These are phyloP conservation scores for Gobionotothen gibberifrons DNA, from an alignment of 2,797 vertebrate species.

Conservation along the genomic window DNA sequence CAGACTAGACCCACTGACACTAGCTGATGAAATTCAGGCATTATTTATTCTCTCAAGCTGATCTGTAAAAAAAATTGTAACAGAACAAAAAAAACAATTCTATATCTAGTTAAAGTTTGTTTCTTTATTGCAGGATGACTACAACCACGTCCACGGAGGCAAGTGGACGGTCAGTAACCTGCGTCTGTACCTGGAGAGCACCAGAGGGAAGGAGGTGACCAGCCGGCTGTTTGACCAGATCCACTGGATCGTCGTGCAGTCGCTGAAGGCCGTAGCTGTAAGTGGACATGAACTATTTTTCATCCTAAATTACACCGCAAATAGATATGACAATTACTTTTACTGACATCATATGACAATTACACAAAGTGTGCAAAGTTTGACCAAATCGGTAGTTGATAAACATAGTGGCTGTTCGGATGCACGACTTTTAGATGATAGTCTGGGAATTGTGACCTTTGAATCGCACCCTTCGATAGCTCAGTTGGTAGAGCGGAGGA, in stretches of 20 bases:
- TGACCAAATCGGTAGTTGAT: not conserved
- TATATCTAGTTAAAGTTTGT: slow-evolving; percentile 26
- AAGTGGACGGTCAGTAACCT: slow-evolving; percentile 98
- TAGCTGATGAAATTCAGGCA: not conserved
- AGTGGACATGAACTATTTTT: slow-evolving; percentile 66
- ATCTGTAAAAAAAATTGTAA: not conserved
- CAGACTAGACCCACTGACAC: slow-evolving; percentile 4
- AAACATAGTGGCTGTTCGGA: slow-evolving; percentile 4
- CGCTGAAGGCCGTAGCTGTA: slow-evolving; percentile 95
- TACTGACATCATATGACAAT: not conserved
- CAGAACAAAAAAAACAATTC: not conserved
- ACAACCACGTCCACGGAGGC: slow-evolving; percentile 97
- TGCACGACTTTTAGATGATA: too few species aligned
- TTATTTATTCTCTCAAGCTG: not conserved
- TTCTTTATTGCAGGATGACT: slow-evolving; percentile 89
- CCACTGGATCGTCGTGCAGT: slow-evolving; percentile 98
- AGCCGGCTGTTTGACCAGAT: slow-evolving; percentile 96
- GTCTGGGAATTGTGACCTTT: too few species aligned
- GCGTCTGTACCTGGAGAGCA: slow-evolving; percentile 97
- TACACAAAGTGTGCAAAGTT: not conserved
- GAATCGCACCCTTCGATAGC: slow-evolving; percentile 30
- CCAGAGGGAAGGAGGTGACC: slow-evolving; percentile 94
- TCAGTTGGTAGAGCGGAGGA: slow-evolving; percentile 61
- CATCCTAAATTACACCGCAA: not conserved
- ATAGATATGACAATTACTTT: not conserved